Evolutionary conservation across 2,888 invertebrate species (phyloP).

Genomic region (Incurvaria masculella): DNA sequence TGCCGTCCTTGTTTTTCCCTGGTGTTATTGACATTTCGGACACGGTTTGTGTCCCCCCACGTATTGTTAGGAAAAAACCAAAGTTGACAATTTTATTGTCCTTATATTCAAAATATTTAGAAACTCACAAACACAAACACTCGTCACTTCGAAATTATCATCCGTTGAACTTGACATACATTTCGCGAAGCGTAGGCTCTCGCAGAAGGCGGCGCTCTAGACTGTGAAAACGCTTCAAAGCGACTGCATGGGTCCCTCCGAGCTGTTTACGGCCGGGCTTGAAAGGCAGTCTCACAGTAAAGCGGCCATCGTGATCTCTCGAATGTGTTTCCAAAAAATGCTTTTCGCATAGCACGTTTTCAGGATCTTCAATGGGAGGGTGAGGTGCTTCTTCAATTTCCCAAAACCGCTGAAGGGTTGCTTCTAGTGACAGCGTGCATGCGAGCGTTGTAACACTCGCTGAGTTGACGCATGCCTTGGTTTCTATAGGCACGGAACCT

Average conservation of each 20-base stretch:
- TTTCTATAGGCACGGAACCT: slow-evolving; percentile 1
- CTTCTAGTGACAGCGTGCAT: slow-evolving; percentile 5
- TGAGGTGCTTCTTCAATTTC: slow-evolving; percentile 5
- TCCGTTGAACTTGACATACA: not conserved
- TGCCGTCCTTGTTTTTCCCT: no score
- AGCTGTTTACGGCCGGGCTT: not conserved
- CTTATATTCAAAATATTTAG: no score
- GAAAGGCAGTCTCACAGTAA: slow-evolving; percentile 2
- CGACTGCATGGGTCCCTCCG: not conserved
- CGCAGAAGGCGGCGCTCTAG: slow-evolving; percentile 4
- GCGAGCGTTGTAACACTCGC: not conserved
- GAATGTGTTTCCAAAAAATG: slow-evolving; percentile 9
- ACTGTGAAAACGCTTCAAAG: slow-evolving; percentile 6
- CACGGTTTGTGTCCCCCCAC: no score
- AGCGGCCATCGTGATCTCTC: slow-evolving; percentile 6
- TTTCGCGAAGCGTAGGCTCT: not conserved
- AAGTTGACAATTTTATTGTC: no score
- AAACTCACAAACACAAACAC: no score
- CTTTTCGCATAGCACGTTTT: slow-evolving; percentile 9
- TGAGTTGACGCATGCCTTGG: not conserved
- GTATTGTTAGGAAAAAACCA: no score
- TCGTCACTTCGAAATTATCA: no score
- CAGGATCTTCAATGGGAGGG: slow-evolving; percentile 4
- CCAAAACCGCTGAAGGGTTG: slow-evolving; percentile 6
- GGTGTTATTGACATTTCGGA: no score